phyloP scores from a whole-genome alignment of 2,888 invertebrate species.

The Dryocosmus kuriphilus region DNA sequence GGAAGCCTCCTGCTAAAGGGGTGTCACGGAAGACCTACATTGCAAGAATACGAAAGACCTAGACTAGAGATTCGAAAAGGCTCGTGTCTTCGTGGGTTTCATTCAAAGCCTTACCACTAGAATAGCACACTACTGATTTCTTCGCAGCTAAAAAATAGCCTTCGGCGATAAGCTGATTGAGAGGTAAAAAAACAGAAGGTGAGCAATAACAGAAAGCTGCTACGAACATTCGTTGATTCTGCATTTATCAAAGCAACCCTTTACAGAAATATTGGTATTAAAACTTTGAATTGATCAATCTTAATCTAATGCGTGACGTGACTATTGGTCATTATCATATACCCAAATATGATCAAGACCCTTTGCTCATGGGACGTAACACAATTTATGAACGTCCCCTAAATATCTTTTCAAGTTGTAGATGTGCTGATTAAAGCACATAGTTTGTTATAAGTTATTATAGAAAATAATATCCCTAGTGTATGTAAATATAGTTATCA shows the following conservation, averaged over 20 bases:
- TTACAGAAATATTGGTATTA: background rate
- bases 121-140: constrained; percentile 11
- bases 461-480: background rate
- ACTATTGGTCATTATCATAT: background rate
- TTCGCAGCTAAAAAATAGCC: background rate
- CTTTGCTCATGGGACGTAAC: background rate
- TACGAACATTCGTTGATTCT: too few species aligned
- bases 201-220: background rate
- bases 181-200: background rate
- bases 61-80: constrained; percentile 5
- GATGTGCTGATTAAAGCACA: constrained; percentile 36
- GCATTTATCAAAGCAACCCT: background rate
- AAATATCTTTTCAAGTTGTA: constrained; percentile 18
- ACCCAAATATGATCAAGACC: background rate
- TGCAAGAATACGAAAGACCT: constrained; percentile 21
- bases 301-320: background rate
- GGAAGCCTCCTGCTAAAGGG: constrained; percentile 38
- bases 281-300: background rate
- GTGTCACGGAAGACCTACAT: constrained; percentile 40
- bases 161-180: background rate
- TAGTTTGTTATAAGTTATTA: constrained; percentile 15
- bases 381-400: constrained; percentile 1
- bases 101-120: constrained; percentile 4
- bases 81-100: constrained; percentile 23
- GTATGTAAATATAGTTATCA: constrained; percentile 8